Base-by-base conservation (phyloP, 2,113 vertebrate genomes). In the Pitta sordida region DNA sequence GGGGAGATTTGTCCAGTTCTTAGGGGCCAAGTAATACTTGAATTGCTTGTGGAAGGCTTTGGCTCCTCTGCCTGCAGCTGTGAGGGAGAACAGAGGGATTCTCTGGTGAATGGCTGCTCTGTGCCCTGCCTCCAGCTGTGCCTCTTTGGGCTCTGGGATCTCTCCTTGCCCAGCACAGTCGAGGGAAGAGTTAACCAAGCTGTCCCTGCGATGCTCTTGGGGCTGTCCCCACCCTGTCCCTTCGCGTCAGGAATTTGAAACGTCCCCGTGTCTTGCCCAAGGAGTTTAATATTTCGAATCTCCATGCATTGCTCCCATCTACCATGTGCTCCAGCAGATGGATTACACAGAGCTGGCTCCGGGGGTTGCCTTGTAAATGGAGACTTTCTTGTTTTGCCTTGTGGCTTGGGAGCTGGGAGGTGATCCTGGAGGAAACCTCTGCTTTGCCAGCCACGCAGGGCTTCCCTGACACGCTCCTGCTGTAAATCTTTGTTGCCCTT, bases 271-370 rank as follows among this genome's bases (percentile, higher is more conserved):
- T 91, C 89, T 83, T 93, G 79, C 67, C 19, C 59, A 55, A 86
- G 93, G 91, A 97, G 96, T 96, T 97, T 98, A 97, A 94, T 97
- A 96, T 98, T 98, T 98, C 95, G 94, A 95, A 94, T 92, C 90
- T 87, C 81, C 30, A 92, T 69, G 86, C 94, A 53, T 92, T 81
- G 95, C 92, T 67, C 78, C 96, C 86, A 7, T 92, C 96, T 97
- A 32, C 97, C 75, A 88, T 82, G 68, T 94, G 93, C 92, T 30
- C 94, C 60, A 78, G 91, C 90, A 78, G 88, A 93, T 97, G 97
- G 96, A 95, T 98, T 97, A 96, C 96, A 94, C 92, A 41, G 64
- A 71, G 84, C 67, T 60, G 89, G 23, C 83, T 84, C 14, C 59
- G 90, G 77, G 87, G 84, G 22, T 60, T 53, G 84, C 88, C 91